phyloP scores from a whole-genome alignment of 2,888 invertebrate species.

The Gastracanthus pulcherrimus region DNA sequence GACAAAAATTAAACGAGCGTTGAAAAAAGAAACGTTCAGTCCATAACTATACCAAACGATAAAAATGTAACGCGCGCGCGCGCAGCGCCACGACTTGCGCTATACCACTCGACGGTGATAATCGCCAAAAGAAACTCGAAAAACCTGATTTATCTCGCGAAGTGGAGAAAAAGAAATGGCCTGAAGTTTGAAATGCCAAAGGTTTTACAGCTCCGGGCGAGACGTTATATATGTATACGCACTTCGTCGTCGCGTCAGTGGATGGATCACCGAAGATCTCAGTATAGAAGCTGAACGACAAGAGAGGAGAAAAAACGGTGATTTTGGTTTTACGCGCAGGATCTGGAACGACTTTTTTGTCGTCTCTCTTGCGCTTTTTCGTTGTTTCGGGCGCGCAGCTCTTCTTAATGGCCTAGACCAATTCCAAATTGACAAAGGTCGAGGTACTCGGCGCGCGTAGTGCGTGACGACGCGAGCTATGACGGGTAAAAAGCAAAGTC shows the following conservation, averaged over 20 bases:
- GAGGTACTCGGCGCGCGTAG: too few species aligned
- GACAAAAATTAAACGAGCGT: conserved; percentile 25
- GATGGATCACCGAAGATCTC: background rate
- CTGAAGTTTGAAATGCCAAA: conserved; percentile 22
- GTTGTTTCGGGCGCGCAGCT: too few species aligned
- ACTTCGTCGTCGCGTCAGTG: background rate
- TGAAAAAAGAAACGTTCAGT: background rate
- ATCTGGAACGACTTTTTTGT: too few species aligned
- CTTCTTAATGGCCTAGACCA: too few species aligned
- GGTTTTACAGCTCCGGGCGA: conserved; percentile 12
- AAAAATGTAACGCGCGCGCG: conserved; percentile 37
- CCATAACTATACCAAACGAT: conserved; percentile 23
- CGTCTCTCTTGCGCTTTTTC: too few species aligned
- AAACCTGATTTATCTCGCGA: conserved; percentile 47
- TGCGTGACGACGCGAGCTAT: conserved; percentile 35
- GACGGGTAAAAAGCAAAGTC: background rate
- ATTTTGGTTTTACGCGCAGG: too few species aligned
- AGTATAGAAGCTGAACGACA: too few species aligned
- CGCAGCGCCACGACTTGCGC: background rate
- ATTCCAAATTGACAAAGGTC: conserved; percentile 55
- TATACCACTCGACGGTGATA: conserved; percentile 5
- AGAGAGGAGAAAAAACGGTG: background rate
- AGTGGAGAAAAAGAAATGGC: background rate
- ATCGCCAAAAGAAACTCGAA: conserved; percentile 46
- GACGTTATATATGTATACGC: background rate